Evolutionary conservation across 1,140 invertebrate species (phyloP), one percentile per base, ranked within the genome.

Genomic region (Dolichoris vasculosae): DNA sequence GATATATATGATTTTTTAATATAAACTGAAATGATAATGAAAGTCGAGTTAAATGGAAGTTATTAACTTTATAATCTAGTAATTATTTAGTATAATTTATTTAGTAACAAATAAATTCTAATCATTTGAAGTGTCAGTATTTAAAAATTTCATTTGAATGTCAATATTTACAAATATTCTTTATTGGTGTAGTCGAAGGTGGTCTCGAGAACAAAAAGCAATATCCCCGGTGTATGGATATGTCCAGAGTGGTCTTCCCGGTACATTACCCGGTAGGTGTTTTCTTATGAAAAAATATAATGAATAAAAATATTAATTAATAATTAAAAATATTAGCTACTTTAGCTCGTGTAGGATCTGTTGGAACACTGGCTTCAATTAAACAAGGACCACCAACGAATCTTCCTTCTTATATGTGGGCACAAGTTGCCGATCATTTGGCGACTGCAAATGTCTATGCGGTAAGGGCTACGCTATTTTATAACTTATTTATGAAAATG

Each of bases 191-290:
- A 97, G 97, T 90, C 97, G 97, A 79, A 95, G 96, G 86, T 98
- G 97, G 97, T 97, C 96, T 64, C 94, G 96, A 3, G 97, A 98
- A 89, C 97, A 98, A 89, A 97, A 98, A 90, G 95, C 95, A 88
- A 94, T 96, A 87, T 97, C 96, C 2, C 96, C 97, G 0, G 96
- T 97, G 17, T 97, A 97, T 91, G 96, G 96, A 84, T 97, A 97
- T 88, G 96, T 97, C 95, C 95, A 96, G 46, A 96, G 96, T 83
- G 96, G 95, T 64, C 91, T 93, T 64, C 92, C 92, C 48, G 92
- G 92, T 35, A 93, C 92, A 23, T 87, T 93, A 46, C 92, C 92
- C 85, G 90, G 90, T 91, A 89, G 78, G 59, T 35, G 11, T 35
- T 77, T 11, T 35, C 20, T 69, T 69, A 59, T 13, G 13, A 26